A percentile compares a stretch with the other conserved stretches of the same genome.
Conservation (phyloP, 2,888 invertebrate genomes). For the Lasioglossum villosulum region DNA sequence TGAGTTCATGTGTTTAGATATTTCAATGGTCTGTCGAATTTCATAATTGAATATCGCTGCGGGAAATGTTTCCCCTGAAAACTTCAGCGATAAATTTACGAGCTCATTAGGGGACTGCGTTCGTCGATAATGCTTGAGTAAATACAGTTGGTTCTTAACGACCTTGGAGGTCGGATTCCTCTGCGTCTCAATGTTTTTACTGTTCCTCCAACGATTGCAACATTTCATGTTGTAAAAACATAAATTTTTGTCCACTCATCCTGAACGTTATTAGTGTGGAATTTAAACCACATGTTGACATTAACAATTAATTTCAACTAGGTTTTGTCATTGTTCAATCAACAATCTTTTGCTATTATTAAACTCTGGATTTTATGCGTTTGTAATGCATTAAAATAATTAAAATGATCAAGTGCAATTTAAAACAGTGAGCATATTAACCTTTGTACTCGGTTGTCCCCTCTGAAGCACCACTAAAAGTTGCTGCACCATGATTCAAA, state of each 20-base stretch:
- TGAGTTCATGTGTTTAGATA: background rate
- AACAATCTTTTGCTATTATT: background rate
- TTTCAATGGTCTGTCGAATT: background rate
- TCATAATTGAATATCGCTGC: conserved; percentile 9
- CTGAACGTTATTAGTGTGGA: no score
- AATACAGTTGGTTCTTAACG: conserved; percentile 62
- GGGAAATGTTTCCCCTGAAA: conserved; percentile 9
- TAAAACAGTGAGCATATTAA: no score
- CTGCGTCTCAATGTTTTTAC: conserved; percentile 24
- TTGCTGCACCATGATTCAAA: no score
- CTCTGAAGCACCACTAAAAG: no score
- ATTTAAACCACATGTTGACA: background rate
- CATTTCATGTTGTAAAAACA: conserved; percentile 10
- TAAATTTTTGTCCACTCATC: background rate
- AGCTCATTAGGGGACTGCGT: conserved; percentile 51
- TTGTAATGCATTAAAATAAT: no score
- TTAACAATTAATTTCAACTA: background rate
- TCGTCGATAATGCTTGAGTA: conserved; percentile 60
- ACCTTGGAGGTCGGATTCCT: conserved; percentile 52
- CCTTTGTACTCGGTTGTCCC: no score
- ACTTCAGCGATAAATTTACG: conserved; percentile 27
- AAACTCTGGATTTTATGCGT: no score
- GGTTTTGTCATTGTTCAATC: background rate
- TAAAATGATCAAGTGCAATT: no score
- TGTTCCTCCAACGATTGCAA: background rate